Base-by-base conservation (phyloP, 2,113 vertebrate species). In the Nibea albiflora region DNA sequence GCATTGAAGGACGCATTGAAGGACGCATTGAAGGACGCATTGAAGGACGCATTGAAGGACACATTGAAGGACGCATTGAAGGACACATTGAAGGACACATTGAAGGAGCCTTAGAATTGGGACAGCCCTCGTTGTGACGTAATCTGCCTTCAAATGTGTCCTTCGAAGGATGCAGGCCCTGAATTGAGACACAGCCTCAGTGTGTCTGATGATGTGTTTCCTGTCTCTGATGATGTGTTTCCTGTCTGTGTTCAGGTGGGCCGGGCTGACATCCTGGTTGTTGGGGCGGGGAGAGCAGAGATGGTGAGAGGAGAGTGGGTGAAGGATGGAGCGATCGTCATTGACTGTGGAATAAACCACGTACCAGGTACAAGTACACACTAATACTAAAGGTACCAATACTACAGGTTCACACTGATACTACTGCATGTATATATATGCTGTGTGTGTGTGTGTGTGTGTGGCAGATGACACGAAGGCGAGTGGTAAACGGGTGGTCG, bases 221-320 rank as follows among this genome's bases (percentile, higher is more conserved):
- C 0, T 24, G 11, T 49, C 3, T 24, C 16, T 69, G 53, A 58
- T 65, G 35, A 66, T 57, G 42, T 3, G 2, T 47, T 62, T 61
- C 71, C 28, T 73, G 71, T 58, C 4, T 61, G 47, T 8, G 0
- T 73, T 1, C 88, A 95, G 94, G 95, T 99, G 58, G 90, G 94
- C 65, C 95, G 95, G 92, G 98, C 97, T 31, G 98, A 99, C 78
- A 97, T 99, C 88, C 84, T 99, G 91, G 98, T 99, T 85, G 98
- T 99, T 77, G 98, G 97, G 39, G 93, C 94, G 15, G 98, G 98
- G 22, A 93, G 92, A 92, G 95, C 97, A 1, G 97, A 99, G 92
- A 96, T 99, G 96, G 95, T 99, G n/a, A 96, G 94, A 92, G 98
- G 98, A 28, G 96, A 98, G 61, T 99, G 98, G 98, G 94, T 99